Evolutionary conservation across 2,797 vertebrate genomes (phyloP), one percentile per base, ranked within the genome.

Genomic region (Taenioides sp.): DNA sequence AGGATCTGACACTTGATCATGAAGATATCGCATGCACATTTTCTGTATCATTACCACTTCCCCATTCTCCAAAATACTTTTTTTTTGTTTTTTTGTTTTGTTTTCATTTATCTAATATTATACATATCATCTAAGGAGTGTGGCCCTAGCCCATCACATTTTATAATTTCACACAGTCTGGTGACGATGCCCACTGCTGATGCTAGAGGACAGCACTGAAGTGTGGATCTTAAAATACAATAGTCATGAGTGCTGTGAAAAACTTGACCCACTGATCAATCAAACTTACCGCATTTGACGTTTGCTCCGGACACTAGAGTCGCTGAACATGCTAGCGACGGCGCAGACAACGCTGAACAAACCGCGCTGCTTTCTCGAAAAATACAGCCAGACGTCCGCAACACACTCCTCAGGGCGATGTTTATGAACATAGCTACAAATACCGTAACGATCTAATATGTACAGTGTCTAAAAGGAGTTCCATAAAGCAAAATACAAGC

Each of bases 301-400:
- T 72, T 67, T 12, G 75, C 73, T 73, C 27, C 72, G 5, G 78
- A 3, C 0, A 71, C 7, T 0, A 67, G 27, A 47, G 78, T 70
- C 7, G 78, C 77, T 61, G 75, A 64, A 80, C 79, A 54, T 6
- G 71, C 77, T 72, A 74, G 47, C 7, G 76, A 59, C 49, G 43
- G 77, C 20, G 72, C 54, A 0, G 73, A 18, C 43, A 67, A 47
- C 12, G 75, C 71, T 0, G 76, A 66, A 61, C 75, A 67, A 47
- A 91, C 65, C 1, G 69, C 69, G 22, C 70, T 75, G 66, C 85
- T 83, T 72, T 90, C 84, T 0, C 89, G 77, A 4, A 92, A 66
- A 69, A 88, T 73, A 11, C 70, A 71, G 0, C 55, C 70, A 0
- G 88, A 76, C 0, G 83, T 74, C 31, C 79, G 90, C 40, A 94